Conservation (phyloP, 2,113 vertebrate genomes). For the Mastomys coucha region DNA sequence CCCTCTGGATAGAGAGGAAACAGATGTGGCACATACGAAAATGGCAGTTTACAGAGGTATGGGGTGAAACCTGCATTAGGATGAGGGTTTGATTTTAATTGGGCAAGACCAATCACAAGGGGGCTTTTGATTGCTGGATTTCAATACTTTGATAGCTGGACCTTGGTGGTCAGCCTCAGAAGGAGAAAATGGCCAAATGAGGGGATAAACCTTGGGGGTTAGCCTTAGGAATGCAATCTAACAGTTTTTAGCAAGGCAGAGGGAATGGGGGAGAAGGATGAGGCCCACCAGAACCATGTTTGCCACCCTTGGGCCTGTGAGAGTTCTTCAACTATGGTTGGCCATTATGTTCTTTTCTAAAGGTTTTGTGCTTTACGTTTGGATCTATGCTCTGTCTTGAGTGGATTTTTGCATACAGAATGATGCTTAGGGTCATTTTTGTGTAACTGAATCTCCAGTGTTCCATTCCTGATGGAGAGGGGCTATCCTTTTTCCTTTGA, state of each 20-base stretch:
- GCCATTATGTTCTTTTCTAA: conserved; percentile 25
- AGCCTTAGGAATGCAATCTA: not conserved
- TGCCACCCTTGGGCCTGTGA: no score
- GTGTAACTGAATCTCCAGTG: not conserved
- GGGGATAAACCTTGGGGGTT: not conserved
- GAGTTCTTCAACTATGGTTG: not conserved
- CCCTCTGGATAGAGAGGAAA: not conserved
- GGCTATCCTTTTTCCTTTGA: not conserved
- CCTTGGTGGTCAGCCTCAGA: not conserved
- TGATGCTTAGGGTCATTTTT: not conserved
- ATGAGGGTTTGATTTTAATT: not conserved
- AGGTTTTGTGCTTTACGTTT: not conserved
- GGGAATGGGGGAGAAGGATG: not conserved
- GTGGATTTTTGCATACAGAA: not conserved
- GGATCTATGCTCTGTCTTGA: not conserved
- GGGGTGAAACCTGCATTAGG: not conserved
- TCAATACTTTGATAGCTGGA: not conserved
- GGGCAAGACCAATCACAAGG: not conserved
- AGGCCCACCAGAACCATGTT: not conserved
- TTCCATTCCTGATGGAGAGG: not conserved
- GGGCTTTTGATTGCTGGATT: not conserved
- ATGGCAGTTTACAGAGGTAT: not conserved
- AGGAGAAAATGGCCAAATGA: not conserved
- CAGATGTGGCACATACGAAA: not conserved
- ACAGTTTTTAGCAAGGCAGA: not conserved